Conservation (phyloP, 2,888 invertebrate genomes). For the Rhodophaea formosa region DNA sequence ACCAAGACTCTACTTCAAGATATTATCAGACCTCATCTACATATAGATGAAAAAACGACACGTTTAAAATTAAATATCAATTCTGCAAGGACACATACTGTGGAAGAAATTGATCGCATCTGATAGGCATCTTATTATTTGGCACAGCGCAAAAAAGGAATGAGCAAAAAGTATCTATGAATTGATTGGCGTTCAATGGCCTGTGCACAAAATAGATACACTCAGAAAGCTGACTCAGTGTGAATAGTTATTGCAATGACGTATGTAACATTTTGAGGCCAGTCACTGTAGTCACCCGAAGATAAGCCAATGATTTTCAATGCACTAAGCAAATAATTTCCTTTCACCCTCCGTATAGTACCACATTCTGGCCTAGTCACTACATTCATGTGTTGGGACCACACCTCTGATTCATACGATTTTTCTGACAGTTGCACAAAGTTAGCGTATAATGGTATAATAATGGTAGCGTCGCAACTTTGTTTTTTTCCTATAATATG, state of each 20-base stretch:
- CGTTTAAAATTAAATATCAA: slow-evolving; percentile 35
- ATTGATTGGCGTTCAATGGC: slow-evolving; percentile 16
- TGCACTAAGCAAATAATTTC: no score
- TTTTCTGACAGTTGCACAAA: no score
- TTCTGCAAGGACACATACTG: slow-evolving; percentile 31
- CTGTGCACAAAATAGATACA: slow-evolving; percentile 1
- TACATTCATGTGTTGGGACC: no score
- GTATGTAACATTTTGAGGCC: not conserved
- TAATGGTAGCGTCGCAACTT: no score
- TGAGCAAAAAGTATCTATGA: slow-evolving; percentile 32
- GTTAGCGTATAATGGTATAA: no score
- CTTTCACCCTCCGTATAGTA: no score
- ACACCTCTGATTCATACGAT: no score
- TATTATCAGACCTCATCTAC: slow-evolving; percentile 12
- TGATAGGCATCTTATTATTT: slow-evolving; percentile 35
- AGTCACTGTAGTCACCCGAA: no score
- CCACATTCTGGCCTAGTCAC: no score
- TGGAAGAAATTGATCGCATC: slow-evolving; percentile 37
- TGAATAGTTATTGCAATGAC: not conserved
- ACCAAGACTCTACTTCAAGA: not conserved
- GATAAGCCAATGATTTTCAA: no score
- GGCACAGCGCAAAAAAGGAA: slow-evolving; percentile 32
- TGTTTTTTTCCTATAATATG: no score
- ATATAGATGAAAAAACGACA: slow-evolving; percentile 9
- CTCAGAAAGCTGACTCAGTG: not conserved